These are phyloP conservation scores for Tiliqua scincoides DNA, from an alignment of 2,113 vertebrate genomes.

Conservation along the genomic window DNA sequence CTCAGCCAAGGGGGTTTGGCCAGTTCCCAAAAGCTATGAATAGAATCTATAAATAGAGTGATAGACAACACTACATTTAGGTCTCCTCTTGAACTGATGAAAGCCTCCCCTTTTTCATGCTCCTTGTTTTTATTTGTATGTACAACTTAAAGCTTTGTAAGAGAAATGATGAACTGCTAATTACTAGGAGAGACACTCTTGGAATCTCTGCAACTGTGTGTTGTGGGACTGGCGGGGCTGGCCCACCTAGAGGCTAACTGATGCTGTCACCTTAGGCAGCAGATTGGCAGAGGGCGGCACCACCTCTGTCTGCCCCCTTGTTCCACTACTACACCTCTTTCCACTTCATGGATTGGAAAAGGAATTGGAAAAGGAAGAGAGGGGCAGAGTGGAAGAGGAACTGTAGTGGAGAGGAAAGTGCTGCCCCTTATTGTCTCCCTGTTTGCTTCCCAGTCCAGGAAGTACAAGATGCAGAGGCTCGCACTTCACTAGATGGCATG, in stretches of 20 bases:
- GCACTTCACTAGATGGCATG: too few species aligned
- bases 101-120: not conserved
- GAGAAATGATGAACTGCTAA: not conserved
- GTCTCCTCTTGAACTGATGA: not conserved
- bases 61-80: not conserved
- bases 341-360: too few species aligned
- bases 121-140: not conserved
- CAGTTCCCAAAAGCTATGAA: not conserved
- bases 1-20: not conserved
- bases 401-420: too few species aligned
- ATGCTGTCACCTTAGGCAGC: too few species aligned
- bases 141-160: not conserved
- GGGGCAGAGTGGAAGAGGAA: too few species aligned
- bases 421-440: too few species aligned
- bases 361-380: too few species aligned
- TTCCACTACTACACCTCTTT: not conserved
- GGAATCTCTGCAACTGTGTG: not conserved
- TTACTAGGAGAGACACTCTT: not conserved
- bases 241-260: too few species aligned
- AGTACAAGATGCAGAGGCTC: too few species aligned
- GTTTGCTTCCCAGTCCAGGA: too few species aligned
- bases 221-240: not conserved
- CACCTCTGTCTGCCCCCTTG: too few species aligned
- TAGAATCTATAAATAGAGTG: conserved; percentile 5
- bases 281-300: too few species aligned